phyloP scores from a whole-genome alignment of 2,113 vertebrate species.

The Nyctibius bracteatus region DNA sequence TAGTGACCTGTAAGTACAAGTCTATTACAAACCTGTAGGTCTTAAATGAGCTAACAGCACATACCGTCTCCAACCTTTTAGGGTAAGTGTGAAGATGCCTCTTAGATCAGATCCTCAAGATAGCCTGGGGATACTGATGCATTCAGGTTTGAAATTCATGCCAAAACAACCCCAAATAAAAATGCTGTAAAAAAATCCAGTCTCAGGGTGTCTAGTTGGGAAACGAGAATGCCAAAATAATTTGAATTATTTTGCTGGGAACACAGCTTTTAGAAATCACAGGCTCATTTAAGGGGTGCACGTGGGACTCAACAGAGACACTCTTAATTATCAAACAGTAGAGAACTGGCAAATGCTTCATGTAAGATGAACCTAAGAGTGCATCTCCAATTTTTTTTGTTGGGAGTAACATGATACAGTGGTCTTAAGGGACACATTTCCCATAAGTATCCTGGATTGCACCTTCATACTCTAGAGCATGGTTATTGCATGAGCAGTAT shows the following conservation, averaged over 20 bases:
- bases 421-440: background rate
- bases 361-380: background rate
- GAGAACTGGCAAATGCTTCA: background rate
- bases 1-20: conserved; percentile 7
- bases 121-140: conserved; percentile 23
- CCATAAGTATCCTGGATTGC: background rate
- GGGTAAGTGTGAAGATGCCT: conserved; percentile 47
- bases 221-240: background rate
- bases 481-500: background rate
- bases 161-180: conserved; percentile 21
- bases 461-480: background rate
- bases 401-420: background rate
- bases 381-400: background rate
- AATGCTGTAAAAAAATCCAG: background rate
- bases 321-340: background rate
- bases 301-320: background rate
- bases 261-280: background rate
- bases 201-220: background rate
- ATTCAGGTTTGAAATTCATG: conserved; percentile 15
- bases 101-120: conserved; percentile 62
- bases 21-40: conserved; percentile 23
- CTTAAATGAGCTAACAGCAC: conserved; percentile 40
- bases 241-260: background rate
- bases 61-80: conserved; percentile 24
- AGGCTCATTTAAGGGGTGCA: background rate